Evolutionary conservation across 2,888 invertebrate genomes (phyloP).

Genomic region (Patella ulyssiponensis): DNA sequence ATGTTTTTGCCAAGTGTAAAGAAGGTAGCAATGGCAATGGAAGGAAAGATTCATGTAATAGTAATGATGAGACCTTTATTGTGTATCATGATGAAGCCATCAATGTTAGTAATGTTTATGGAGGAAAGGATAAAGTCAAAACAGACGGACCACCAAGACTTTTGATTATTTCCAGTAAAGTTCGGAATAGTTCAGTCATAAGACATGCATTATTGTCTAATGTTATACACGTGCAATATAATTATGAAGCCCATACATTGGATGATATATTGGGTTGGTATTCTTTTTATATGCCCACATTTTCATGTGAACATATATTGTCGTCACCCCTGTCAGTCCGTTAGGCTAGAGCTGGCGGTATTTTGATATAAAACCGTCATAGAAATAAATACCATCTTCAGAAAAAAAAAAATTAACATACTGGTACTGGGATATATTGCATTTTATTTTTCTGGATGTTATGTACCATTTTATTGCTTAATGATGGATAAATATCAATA

Average conservation of each 20-base stretch:
- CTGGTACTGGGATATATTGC: too few relatives aligned
- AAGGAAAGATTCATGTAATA: background rate
- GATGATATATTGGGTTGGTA: constrained; percentile 65
- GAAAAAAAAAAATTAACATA: too few relatives aligned
- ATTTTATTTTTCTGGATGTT: too few relatives aligned
- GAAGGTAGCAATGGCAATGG: background rate
- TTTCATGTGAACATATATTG: too few relatives aligned
- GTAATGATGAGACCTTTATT: constrained; percentile 20
- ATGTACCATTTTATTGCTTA: too few relatives aligned
- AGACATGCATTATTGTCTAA: constrained; percentile 63
- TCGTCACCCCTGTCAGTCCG: too few relatives aligned
- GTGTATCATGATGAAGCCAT: constrained; percentile 29
- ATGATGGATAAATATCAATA: too few relatives aligned
- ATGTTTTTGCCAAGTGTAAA: background rate
- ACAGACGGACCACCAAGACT: constrained; percentile 50
- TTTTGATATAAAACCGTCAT: too few relatives aligned
- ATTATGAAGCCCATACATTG: constrained; percentile 70
- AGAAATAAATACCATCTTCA: too few relatives aligned
- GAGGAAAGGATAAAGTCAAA: constrained; percentile 27
- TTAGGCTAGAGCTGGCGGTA: too few relatives aligned
- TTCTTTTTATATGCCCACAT: too few relatives aligned
- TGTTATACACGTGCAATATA: constrained; percentile 69
- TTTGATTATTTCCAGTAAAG: constrained; percentile 71
- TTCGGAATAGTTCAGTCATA: constrained; percentile 66
- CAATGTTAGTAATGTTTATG: constrained; percentile 27